Base-by-base conservation (phyloP, 1,140 invertebrate genomes). In the Drosophila watanabei region DNA sequence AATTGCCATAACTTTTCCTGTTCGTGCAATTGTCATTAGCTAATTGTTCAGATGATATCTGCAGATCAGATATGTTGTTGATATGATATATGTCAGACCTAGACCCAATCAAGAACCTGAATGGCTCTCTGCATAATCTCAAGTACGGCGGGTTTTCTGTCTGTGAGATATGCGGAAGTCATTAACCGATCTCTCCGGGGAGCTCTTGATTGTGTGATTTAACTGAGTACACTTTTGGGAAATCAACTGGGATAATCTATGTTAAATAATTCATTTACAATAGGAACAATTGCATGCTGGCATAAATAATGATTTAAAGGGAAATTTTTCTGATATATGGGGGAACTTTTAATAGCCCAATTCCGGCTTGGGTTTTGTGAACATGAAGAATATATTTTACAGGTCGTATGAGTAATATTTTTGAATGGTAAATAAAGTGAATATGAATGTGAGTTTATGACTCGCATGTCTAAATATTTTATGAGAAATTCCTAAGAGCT, bases 111-210 rank as follows among this genome's bases (percentile, higher is more conserved):
- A 41, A 48, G n/a, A 75, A 75, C 59, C 60, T 75, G 59, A 56
- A 62, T 75, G 49, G 49, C 59, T 35, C 35, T 51, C 54, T 86
- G 75, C 68, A 84, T 89, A 89, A 84, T 89, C 46, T 84, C 80
- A 88, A 88, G 84, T 81, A 84, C 68, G 66, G 11, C 84, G 49
- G 64, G 77, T 88, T 79, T 70, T 60, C 35, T 28, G 30, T 72
- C 70, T 64, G 24, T 64, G 24, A 33, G n/a, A 54, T 56, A 84
- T 79, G 81, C 85, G 84, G 84, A 88, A 88, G 84, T 81, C 58
- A 60, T 56, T 43, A 79, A 49, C 56, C 48, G 33, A 68, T 60
- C 48, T n/a, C 13, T 16, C n/a, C 9, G 46, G 37, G 43, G 24
- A 72, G 45, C 52, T 49, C 52, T 72, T 51, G 56, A 45, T 39